These are phyloP conservation scores for Pristionchus pacificus DNA, from an alignment of 1,140 invertebrate species.

Conservation along the genomic window DNA sequence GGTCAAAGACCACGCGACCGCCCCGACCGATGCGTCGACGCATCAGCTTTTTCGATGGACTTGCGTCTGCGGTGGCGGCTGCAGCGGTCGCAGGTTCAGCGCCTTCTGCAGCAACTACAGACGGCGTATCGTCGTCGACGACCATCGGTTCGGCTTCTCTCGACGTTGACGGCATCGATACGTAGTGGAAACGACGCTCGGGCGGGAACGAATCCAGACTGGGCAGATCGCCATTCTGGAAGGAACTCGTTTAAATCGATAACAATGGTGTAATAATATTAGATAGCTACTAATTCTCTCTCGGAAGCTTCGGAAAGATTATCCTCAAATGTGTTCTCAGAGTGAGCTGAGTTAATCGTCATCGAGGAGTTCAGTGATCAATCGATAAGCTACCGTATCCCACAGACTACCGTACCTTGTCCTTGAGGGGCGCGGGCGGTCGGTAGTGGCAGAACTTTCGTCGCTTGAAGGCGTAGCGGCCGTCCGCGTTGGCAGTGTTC, in stretches of 20 bases:
- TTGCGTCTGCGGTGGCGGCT: background rate
- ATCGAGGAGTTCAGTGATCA: too few species aligned
- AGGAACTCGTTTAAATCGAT: too few species aligned
- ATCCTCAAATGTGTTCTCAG: too few species aligned
- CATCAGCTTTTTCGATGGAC: background rate
- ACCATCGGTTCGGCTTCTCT: background rate
- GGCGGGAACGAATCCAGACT: background rate
- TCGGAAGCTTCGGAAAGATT: too few species aligned
- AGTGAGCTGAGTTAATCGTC: too few species aligned
- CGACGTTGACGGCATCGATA: background rate
- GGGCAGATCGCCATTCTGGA: too few species aligned
- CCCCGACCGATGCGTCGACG: slow-evolving; percentile 25
- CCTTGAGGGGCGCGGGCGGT: slow-evolving; percentile 15
- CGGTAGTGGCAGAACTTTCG: slow-evolving; percentile 31
- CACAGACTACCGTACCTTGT: background rate
- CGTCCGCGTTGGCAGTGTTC: slow-evolving; percentile 21
- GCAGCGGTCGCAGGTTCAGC: background rate
- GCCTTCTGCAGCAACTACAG: background rate
- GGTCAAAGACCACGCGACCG: slow-evolving; percentile 22
- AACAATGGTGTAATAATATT: too few species aligned
- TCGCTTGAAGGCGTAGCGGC: slow-evolving; percentile 31
- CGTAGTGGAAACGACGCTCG: background rate
- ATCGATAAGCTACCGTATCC: too few species aligned
- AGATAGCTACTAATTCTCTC: too few species aligned
- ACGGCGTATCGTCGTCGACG: background rate